phyloP scores from a whole-genome alignment of 1,140 invertebrate species.

The Fopius arisanus region DNA sequence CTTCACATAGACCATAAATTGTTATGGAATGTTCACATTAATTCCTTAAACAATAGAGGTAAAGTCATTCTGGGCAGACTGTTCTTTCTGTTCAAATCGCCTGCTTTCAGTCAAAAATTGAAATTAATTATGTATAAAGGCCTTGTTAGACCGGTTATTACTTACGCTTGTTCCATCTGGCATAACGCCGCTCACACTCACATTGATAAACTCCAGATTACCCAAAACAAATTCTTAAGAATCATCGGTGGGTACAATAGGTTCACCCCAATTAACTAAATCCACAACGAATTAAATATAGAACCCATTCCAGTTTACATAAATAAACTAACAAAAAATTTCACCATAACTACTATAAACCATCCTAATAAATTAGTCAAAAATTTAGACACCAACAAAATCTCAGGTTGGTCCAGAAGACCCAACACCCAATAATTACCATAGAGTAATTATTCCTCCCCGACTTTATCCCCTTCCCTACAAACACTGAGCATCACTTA shows the following conservation, averaged over 20 bases:
- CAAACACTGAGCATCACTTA: no score
- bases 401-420: no score
- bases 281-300: no score
- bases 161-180: conserved; percentile 27
- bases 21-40: not conserved
- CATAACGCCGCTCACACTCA: conserved; percentile 13
- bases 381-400: no score
- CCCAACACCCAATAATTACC: no score
- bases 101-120: not conserved
- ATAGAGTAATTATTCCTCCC: no score
- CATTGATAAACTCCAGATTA: conserved; percentile 30
- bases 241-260: not conserved
- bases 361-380: no score
- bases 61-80: not conserved
- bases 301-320: no score
- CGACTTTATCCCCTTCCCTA: no score
- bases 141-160: conserved; percentile 24
- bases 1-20: not conserved
- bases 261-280: not conserved
- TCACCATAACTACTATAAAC: no score
- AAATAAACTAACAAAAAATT: no score
- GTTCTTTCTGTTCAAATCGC: not conserved
- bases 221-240: conserved; percentile 32
- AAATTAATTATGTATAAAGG: conserved; percentile 28
- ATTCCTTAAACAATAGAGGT: not conserved